A percentile compares a stretch with the other conserved stretches of the same genome.
phyloP scores from a whole-genome alignment of 2,888 invertebrate species.

The Herminia tarsipennalis region DNA sequence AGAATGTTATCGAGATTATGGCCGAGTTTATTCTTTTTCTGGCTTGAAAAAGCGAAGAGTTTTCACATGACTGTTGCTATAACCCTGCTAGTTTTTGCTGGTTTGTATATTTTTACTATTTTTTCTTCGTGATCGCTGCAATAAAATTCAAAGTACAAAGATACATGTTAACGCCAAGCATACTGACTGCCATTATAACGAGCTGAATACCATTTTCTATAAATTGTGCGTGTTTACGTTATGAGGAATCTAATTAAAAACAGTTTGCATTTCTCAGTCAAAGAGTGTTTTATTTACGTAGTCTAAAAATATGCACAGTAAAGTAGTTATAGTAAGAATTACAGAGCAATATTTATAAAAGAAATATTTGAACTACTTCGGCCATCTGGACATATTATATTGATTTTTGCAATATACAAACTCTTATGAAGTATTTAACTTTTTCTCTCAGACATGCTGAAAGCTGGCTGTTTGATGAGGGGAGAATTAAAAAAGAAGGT shows the following conservation, averaged over 20 bases:
- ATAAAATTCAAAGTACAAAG: too few relatives aligned
- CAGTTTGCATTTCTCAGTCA: conserved; percentile 19
- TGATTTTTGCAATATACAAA: background rate
- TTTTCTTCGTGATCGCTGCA: too few relatives aligned
- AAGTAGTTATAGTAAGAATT: conserved; percentile 17
- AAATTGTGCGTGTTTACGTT: conserved; percentile 28
- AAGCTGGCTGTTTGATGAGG: background rate
- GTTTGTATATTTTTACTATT: conserved; percentile 56
- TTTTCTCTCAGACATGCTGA: background rate
- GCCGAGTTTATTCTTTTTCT: conserved; percentile 74
- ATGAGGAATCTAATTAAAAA: conserved; percentile 30
- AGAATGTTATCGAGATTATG: conserved; percentile 65
- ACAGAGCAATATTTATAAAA: conserved; percentile 3
- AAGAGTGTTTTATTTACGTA: conserved; percentile 27
- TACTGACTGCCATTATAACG: background rate
- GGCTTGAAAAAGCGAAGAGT: conserved; percentile 81
- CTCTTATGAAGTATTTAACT: too few relatives aligned
- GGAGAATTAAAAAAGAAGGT: conserved; percentile 1
- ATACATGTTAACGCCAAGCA: background rate
- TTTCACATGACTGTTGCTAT: conserved; percentile 83
- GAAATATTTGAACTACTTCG: conserved; percentile 6
- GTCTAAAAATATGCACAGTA: conserved; percentile 16
- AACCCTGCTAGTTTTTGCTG: conserved; percentile 77
- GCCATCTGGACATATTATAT: conserved; percentile 17
- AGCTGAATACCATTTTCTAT: conserved; percentile 4